These are phyloP conservation scores for Mesocricetus auratus DNA, from an alignment of 2,113 vertebrate species.

Conservation along the genomic window DNA sequence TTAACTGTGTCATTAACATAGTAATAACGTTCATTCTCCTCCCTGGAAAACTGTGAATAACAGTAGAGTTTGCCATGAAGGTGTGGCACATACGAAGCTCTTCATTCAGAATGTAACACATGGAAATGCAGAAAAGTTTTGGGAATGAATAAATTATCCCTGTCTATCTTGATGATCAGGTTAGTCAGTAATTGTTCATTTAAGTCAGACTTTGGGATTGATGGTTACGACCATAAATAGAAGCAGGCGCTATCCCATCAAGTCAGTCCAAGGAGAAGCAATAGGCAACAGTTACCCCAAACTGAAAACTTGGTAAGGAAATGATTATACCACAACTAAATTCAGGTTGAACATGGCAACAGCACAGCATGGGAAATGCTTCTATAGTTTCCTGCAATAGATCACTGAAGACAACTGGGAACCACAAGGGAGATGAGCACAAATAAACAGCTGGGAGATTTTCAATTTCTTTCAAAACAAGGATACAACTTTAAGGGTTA, in stretches of 20 bases:
- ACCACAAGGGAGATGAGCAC: background rate
- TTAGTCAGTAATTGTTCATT: background rate
- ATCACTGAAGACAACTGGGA: background rate
- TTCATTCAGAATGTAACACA: background rate
- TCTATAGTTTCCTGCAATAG: background rate
- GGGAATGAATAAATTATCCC: slow-evolving; percentile 41
- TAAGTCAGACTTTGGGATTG: background rate
- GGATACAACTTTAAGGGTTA: background rate
- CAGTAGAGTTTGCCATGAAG: background rate
- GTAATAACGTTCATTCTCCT: background rate
- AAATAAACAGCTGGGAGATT: background rate
- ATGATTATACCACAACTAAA: background rate
- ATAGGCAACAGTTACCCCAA: background rate
- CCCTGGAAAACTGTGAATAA: background rate
- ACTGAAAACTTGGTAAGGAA: background rate
- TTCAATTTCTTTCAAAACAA: slow-evolving; percentile 45
- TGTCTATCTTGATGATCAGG: background rate
- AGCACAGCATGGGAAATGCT: background rate
- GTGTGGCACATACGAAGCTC: background rate
- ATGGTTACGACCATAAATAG: background rate
- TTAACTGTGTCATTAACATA: background rate
- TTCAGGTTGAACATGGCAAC: background rate
- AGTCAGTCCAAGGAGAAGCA: too few species aligned
- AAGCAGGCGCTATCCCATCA: background rate
- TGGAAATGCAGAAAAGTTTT: background rate